Evolutionary conservation across 2,113 vertebrate genomes (phyloP), one percentile per base, ranked within the genome.

Genomic region (Indicator indicator): DNA sequence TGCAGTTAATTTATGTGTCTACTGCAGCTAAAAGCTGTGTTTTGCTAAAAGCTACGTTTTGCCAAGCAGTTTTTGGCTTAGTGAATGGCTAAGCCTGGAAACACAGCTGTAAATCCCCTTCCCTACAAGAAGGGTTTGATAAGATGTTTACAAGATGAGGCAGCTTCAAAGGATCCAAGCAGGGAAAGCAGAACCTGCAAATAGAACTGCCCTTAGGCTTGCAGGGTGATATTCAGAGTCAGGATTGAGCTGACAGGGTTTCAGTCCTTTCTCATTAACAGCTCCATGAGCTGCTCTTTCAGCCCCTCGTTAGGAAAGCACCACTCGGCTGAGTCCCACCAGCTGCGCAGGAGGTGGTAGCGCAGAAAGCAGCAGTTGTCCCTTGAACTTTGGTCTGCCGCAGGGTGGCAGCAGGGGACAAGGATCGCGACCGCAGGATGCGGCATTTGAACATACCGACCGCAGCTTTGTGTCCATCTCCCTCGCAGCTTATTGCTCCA

Each of bases 391-490:
- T 7, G 4, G 63, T 5, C 16, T 72, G 91, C 85, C 95, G 9
- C 85, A 7, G 15, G 86, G n/a, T 83, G 96, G 89, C 96, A 93
- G 96, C 80, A 94, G 79, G 82, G 58, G 62, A 95, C 44, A 83
- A n/a, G 30, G 44, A 75, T 2, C 36, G 69, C 3, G 70, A 3
- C 58, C 14, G 59, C 59, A 3, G 20, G 12, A 2, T 9, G 28
- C 14, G 14, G 17, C 27, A 2, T 46, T 12, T 38, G 55, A n/a
- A 4, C 44, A 3, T 8, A 15, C 38, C 1, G 0, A 19, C 28
- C 23, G 0, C 11, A 48, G 19, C 33, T 6, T 24, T 4, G 0
- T 1, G 0, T n/a, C 50, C 38, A 0, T n/a, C 54, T 54, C 23
- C 32, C 6, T 42, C 1, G 3, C 9, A 9, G 28, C 23, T 74